These are phyloP conservation scores for Decapterus maruadsi DNA, from an alignment of 2,797 vertebrate species.

Conservation along the genomic window DNA sequence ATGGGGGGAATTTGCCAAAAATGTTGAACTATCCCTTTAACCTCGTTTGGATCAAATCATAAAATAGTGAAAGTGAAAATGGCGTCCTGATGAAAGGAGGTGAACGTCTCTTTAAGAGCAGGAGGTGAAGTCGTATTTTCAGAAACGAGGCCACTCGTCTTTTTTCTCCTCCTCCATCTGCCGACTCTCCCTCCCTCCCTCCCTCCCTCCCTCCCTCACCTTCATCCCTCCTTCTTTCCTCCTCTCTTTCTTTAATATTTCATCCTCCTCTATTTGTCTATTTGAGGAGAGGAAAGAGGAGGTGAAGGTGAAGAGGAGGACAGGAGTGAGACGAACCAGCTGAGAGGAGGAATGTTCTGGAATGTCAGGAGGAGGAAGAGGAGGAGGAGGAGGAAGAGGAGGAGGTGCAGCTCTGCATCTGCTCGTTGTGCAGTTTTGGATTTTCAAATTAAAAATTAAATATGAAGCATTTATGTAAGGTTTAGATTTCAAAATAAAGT, in stretches of 20 bases:
- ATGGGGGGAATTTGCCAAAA: too few relatives aligned
- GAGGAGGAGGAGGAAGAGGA: slow-evolving; percentile 52
- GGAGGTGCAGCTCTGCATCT: not conserved
- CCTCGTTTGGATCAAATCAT: too few relatives aligned
- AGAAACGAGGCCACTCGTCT: slow-evolving; percentile 53
- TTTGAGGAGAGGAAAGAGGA: not conserved
- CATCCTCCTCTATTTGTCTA: not conserved
- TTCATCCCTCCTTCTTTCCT: not conserved
- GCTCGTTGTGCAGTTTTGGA: not conserved
- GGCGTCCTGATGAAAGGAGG: not conserved
- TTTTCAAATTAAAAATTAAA: too few relatives aligned
- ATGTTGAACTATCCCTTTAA: too few relatives aligned
- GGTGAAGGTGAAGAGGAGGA: slow-evolving; percentile 29
- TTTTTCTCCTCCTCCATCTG: not conserved
- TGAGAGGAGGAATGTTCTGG: slow-evolving; percentile 63
- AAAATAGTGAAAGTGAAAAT: not conserved
- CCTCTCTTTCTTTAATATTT: not conserved
- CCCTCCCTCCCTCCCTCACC: not conserved
- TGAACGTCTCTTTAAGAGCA: slow-evolving; percentile 42
- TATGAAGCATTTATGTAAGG: too few relatives aligned
- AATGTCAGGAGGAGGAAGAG: slow-evolving; percentile 47
- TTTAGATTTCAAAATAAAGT: too few relatives aligned
- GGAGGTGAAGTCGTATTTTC: slow-evolving; percentile 48
- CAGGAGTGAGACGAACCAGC: slow-evolving; percentile 15
- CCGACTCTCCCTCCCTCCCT: not conserved